Conservation (phyloP, 2,888 invertebrate genomes). For the Apodemia duryi region DNA sequence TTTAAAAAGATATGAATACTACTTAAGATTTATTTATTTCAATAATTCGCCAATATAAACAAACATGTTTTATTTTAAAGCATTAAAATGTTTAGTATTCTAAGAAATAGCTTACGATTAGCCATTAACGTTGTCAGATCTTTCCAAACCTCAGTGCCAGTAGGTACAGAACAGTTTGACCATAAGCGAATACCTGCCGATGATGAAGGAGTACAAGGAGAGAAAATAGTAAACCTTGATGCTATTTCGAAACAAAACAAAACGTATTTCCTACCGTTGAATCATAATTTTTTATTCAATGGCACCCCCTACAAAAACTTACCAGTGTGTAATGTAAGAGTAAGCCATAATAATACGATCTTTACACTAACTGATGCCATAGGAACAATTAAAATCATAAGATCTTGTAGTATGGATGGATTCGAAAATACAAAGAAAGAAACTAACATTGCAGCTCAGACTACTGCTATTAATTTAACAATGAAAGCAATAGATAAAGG, state of each 20-base stretch:
- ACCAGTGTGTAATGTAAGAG: slow-evolving; percentile 90
- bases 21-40: too few relatives aligned
- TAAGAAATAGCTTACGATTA: slow-evolving; percentile 47
- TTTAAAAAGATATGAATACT: too few relatives aligned
- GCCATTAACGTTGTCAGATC: slow-evolving; percentile 45
- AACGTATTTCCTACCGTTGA: slow-evolving; percentile 79
- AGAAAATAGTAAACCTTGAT: slow-evolving; percentile 85
- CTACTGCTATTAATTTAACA: slow-evolving; percentile 90
- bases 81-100: slow-evolving; percentile 49
- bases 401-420: slow-evolving; percentile 93
- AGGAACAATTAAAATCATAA: slow-evolving; percentile 81
- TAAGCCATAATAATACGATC: slow-evolving; percentile 93
- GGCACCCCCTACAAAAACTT: slow-evolving; percentile 88
- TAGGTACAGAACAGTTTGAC: slow-evolving; percentile 57
- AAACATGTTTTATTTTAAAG: background rate
- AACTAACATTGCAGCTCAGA: slow-evolving; percentile 97
- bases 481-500: slow-evolving; percentile 85
- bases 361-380: slow-evolving; percentile 85
- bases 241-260: slow-evolving; percentile 76
- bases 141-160: slow-evolving; percentile 51
- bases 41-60: background rate
- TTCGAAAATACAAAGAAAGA: slow-evolving; percentile 97
- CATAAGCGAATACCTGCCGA: slow-evolving; percentile 66
- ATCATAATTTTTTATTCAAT: slow-evolving; percentile 85
- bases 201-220: slow-evolving; percentile 90